Percentiles rank a stretch among this genome's conserved stretches.
Conservation (phyloP, 1,140 invertebrate species). For the Adoxophyes honmai region DNA sequence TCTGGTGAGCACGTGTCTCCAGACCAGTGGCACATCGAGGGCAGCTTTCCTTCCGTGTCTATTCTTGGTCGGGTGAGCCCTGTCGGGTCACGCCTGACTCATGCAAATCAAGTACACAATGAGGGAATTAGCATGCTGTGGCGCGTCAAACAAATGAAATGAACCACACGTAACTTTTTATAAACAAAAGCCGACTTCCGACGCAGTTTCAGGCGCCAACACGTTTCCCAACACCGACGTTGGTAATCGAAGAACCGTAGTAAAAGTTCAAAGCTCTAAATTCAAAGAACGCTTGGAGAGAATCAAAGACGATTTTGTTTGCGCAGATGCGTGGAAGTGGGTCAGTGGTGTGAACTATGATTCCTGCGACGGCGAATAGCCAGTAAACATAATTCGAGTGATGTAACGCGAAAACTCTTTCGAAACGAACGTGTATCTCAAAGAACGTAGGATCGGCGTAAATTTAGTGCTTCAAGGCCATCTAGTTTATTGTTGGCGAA, state of each 20-base stretch:
- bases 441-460: constrained; percentile 35
- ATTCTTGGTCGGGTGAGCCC: constrained; percentile 54
- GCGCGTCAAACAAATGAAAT: constrained; percentile 43
- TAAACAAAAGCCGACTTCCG: constrained; percentile 24
- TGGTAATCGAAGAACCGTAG: neutral
- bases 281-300: neutral
- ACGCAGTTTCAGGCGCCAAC: neutral
- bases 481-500: neutral
- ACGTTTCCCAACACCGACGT: neutral
- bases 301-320: constrained; percentile 39
- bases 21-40: constrained; percentile 43
- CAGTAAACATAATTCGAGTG: constrained; percentile 56
- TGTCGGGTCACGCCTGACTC: constrained; percentile 57
- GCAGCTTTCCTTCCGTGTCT: constrained; percentile 73
- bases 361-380: constrained; percentile 46
- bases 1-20: constrained; percentile 61
- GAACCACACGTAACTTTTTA: constrained; percentile 32
- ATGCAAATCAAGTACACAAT: constrained; percentile 67
- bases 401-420: constrained; percentile 55
- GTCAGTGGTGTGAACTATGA: constrained; percentile 63
- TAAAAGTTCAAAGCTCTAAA: constrained; percentile 10
- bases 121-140: constrained; percentile 54
- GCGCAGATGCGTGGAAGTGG: constrained; percentile 55
- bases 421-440: constrained; percentile 44
- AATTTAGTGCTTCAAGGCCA: constrained; percentile 20